Evolutionary conservation across 2,113 vertebrate genomes (phyloP).

Genomic region (Scophthalmus maximus): DNA sequence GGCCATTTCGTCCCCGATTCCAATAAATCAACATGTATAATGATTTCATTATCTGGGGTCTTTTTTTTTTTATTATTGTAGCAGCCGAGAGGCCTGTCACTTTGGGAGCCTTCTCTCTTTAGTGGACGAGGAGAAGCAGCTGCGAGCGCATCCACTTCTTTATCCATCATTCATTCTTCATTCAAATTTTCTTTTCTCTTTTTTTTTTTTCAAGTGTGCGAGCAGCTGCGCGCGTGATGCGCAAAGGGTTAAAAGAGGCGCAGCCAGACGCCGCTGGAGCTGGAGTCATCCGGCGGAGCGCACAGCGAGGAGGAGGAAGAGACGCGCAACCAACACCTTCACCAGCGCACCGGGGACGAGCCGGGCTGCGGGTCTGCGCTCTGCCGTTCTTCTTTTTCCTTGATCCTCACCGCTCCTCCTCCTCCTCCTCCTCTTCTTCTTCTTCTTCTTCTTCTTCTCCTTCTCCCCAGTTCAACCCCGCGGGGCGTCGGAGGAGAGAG

Average conservation of each 20-base stretch:
- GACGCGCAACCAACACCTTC: constrained; percentile 52
- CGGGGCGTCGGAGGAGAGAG: not conserved
- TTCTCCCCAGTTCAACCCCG: not conserved
- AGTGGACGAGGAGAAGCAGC: too few relatives aligned
- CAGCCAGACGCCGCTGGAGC: constrained; percentile 69
- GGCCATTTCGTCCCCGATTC: too few relatives aligned
- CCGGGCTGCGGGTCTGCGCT: constrained; percentile 1
- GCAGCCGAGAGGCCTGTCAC: too few relatives aligned
- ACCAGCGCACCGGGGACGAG: constrained; percentile 32
- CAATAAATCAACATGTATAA: too few relatives aligned
- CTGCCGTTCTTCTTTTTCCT: not conserved
- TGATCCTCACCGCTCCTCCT: not conserved
- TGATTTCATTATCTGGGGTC: too few relatives aligned
- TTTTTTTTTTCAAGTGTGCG: too few relatives aligned
- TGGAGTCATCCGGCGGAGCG: constrained; percentile 75
- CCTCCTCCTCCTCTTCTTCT: too few relatives aligned
- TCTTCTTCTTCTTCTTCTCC: not conserved
- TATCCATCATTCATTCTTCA: too few relatives aligned
- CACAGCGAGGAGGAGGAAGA: constrained; percentile 57
- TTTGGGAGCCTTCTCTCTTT: too few relatives aligned
- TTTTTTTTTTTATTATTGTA: too few relatives aligned
- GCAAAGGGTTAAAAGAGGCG: constrained; percentile 82
- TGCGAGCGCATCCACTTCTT: not conserved
- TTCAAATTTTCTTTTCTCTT: too few relatives aligned
- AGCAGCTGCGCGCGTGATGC: constrained; percentile 15